Percentiles rank a stretch among this genome's conserved stretches.
Evolutionary conservation across 2,888 invertebrate species (phyloP).

Genomic region (Opisthograptis luteolata): DNA sequence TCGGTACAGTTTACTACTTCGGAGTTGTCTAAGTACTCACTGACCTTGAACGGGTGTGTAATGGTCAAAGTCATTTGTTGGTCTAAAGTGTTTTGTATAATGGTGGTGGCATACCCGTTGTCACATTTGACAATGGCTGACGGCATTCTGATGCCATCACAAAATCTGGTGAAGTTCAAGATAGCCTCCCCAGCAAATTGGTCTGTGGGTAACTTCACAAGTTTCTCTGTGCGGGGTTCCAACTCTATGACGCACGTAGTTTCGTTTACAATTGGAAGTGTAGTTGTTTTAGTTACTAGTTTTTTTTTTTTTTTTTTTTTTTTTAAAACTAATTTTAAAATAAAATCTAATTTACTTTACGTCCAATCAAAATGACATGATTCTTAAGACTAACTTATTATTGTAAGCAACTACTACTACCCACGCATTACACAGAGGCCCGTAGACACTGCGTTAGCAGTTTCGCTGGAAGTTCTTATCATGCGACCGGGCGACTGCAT

Average conservation of each 20-base stretch:
- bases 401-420: too few relatives aligned
- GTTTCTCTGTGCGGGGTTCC: background rate
- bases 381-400: too few relatives aligned
- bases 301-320: constrained; percentile 5
- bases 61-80: background rate
- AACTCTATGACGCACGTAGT: background rate
- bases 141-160: constrained; percentile 33
- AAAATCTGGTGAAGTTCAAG: constrained; percentile 22
- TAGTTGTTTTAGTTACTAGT: background rate
- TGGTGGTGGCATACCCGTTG: constrained; percentile 10
- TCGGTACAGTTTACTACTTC: background rate
- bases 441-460: too few relatives aligned
- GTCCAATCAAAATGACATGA: too few relatives aligned
- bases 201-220: background rate
- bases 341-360: too few relatives aligned
- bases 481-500: too few relatives aligned
- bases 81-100: background rate
- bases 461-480: too few relatives aligned
- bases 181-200: background rate
- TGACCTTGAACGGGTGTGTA: background rate
- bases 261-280: background rate
- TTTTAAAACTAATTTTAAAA: too few relatives aligned
- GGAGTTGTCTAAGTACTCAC: background rate
- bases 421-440: too few relatives aligned
- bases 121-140: constrained; percentile 26